Evolutionary conservation across 1,140 invertebrate genomes (phyloP).

Genomic region (Drosophila carrolli): DNA sequence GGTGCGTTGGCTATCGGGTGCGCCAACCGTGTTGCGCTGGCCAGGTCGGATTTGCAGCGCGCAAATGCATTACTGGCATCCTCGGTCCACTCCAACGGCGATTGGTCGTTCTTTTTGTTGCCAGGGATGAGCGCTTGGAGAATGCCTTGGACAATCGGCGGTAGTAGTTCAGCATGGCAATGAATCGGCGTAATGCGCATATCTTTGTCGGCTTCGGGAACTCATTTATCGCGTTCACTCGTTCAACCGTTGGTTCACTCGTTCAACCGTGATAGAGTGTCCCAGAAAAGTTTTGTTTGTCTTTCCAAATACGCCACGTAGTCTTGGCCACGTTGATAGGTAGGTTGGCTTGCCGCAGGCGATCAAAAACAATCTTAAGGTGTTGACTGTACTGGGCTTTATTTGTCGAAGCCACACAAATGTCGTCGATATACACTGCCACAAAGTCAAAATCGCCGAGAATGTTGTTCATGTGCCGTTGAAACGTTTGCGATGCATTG

Average conservation of each 20-base stretch:
- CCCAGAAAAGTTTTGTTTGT: background rate
- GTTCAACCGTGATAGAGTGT: conserved; percentile 6
- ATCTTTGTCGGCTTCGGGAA: background rate
- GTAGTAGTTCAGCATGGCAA: background rate
- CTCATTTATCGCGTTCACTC: background rate
- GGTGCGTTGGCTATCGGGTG: background rate
- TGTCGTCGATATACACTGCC: background rate
- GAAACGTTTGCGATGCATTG: background rate
- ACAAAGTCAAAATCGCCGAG: background rate
- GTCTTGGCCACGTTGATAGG: background rate
- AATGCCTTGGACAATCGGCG: too few relatives aligned
- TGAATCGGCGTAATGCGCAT: background rate
- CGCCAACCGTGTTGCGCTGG: background rate
- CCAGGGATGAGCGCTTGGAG: background rate
- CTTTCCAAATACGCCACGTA: background rate
- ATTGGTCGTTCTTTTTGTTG: background rate
- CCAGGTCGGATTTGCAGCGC: background rate
- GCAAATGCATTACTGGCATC: background rate
- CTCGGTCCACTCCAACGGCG: background rate
- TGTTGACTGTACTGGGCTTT: background rate
- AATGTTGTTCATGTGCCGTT: background rate
- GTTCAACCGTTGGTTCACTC: background rate
- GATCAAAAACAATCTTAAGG: background rate
- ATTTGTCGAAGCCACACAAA: too few relatives aligned
- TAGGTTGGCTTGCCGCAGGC: background rate